Conservation (phyloP, 2,888 invertebrate genomes). For the Metacarcinus magister region DNA sequence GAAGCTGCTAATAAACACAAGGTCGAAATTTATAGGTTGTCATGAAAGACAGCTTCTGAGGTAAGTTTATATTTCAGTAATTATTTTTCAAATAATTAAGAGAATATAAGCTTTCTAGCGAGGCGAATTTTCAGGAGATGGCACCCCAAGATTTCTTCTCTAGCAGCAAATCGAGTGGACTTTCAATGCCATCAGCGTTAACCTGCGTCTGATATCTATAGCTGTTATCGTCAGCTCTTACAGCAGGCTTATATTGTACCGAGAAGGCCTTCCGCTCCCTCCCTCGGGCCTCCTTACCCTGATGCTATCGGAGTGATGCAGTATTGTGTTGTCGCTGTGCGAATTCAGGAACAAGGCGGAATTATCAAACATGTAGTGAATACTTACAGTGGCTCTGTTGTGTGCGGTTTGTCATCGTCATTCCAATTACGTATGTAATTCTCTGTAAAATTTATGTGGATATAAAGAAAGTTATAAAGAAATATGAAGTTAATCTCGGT, state of each 20-base stretch:
- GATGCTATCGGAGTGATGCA: conserved; percentile 42
- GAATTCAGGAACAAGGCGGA: neutral
- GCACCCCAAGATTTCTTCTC: neutral
- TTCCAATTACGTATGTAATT: neutral
- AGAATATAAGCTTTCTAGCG: neutral
- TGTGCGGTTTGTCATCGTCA: neutral
- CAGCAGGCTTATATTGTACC: neutral
- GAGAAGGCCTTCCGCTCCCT: conserved; percentile 5
- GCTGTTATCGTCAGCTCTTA: conserved; percentile 38
- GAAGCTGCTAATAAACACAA: neutral
- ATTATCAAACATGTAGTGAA: neutral
- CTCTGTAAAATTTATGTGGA: neutral
- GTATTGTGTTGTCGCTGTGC: neutral
- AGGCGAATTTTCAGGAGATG: neutral
- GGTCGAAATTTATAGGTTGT: neutral
- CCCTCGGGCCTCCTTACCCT: conserved; percentile 39
- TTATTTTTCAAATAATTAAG: neutral
- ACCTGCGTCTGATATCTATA: conserved; percentile 18
- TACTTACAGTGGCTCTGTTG: neutral
- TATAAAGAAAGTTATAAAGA: neutral
- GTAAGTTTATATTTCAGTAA: neutral
- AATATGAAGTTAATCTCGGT: neutral
- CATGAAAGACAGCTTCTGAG: neutral
- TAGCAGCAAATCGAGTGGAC: neutral
- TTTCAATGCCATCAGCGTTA: conserved; percentile 46